Percentiles rank a stretch among this genome's conserved stretches.
These are phyloP conservation scores for Epinotia demarniana DNA, from an alignment of 2,888 invertebrate genomes.

Conservation along the genomic window DNA sequence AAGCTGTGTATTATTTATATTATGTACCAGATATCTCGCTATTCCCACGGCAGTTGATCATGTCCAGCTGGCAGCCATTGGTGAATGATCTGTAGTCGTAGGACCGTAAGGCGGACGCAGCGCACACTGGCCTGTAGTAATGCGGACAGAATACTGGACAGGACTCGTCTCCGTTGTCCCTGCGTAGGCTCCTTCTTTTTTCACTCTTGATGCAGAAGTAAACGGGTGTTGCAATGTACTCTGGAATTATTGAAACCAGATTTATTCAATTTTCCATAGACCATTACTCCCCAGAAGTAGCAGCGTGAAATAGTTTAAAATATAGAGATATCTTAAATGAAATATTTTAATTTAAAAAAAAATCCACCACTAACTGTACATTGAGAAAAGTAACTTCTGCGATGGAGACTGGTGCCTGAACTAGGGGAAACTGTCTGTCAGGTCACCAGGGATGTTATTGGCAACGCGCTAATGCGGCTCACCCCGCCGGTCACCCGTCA, in stretches of 20 bases:
- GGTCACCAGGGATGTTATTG: too few species aligned
- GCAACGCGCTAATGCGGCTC: too few species aligned
- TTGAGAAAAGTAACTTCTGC: too few species aligned
- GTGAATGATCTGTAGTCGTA: conserved; percentile 69
- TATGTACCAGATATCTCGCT: conserved; percentile 53
- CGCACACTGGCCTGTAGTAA: conserved; percentile 74
- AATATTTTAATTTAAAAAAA: too few species aligned
- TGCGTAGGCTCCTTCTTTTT: conserved; percentile 48
- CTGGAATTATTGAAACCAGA: conserved; percentile 51
- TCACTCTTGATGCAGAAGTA: conserved; percentile 66
- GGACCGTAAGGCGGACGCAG: conserved; percentile 58
- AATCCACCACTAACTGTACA: too few species aligned
- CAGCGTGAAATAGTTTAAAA: too few species aligned
- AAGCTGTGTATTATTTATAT: neutral
- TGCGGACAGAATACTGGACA: conserved; percentile 75
- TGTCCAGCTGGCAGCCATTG: conserved; percentile 73
- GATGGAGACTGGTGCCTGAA: too few species aligned
- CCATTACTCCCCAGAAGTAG: too few species aligned
- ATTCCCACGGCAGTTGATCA: conserved; percentile 75
- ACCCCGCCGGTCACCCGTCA: too few species aligned
- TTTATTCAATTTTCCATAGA: too few species aligned
- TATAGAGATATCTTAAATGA: too few species aligned
- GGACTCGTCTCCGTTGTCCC: conserved; percentile 63
- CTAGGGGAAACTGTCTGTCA: too few species aligned
- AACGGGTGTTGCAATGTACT: conserved; percentile 58